Evolutionary conservation across 2,888 invertebrate species (phyloP).

Genomic region (Carcina quercana): DNA sequence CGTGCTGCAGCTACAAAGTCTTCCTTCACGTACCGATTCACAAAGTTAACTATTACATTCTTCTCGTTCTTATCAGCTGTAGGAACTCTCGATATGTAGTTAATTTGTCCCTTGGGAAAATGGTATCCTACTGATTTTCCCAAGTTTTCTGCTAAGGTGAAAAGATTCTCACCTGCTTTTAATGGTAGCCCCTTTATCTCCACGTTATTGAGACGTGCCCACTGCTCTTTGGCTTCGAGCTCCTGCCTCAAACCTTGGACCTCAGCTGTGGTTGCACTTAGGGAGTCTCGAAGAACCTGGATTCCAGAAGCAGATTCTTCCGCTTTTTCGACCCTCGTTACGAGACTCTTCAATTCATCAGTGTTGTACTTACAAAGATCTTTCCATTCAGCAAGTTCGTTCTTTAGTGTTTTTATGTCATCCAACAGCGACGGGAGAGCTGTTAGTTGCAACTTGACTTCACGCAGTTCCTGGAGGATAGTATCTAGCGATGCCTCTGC

Average conservation of each 20-base stretch:
- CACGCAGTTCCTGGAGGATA: neutral
- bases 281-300: neutral
- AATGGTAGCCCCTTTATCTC: slow-evolving; percentile 5
- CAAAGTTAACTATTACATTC: slow-evolving; percentile 9
- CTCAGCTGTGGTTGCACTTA: neutral
- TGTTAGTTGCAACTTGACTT: neutral
- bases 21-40: slow-evolving; percentile 11
- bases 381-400: neutral
- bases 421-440: neutral
- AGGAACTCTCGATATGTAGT: slow-evolving; percentile 10
- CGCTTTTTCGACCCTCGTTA: neutral
- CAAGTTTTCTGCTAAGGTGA: neutral
- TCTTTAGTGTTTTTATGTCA: neutral
- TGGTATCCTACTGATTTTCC: neutral
- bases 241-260: neutral
- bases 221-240: neutral
- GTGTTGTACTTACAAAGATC: neutral
- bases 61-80: slow-evolving; percentile 8
- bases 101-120: slow-evolving; percentile 2
- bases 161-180: slow-evolving; percentile 2
- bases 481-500: neutral
- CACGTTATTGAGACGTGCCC: slow-evolving; percentile 3
- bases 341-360: neutral
- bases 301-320: neutral
- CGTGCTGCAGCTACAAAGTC: slow-evolving; percentile 12